Evolutionary conservation across 2,797 vertebrate species (phyloP).

Genomic region (Enteromius treurensis): DNA sequence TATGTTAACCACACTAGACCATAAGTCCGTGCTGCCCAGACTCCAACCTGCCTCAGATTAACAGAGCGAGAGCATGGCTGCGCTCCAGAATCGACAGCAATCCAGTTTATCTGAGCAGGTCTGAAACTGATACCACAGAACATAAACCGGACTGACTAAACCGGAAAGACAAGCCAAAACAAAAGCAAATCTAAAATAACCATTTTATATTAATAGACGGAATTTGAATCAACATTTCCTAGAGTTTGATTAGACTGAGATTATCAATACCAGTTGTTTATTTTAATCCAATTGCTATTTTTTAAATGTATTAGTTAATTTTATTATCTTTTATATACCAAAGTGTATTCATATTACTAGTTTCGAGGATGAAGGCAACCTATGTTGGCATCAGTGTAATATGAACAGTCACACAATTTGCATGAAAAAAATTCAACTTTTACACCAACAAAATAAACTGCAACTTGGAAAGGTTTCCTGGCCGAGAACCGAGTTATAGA

Average conservation of each 20-base stretch:
- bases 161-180: no score
- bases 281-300: not conserved
- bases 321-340: not conserved
- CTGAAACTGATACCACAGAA: not conserved
- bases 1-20: constrained; percentile 15
- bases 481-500: not conserved
- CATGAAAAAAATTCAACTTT: not conserved
- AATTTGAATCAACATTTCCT: no score
- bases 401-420: not conserved
- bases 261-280: not conserved
- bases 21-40: constrained; percentile 1
- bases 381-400: not conserved
- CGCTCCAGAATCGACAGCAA: not conserved
- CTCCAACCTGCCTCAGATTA: constrained; percentile 1
- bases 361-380: not conserved
- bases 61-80: not conserved
- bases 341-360: not conserved
- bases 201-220: no score
- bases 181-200: not conserved
- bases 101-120: constrained; percentile 10
- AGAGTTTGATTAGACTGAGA: not conserved
- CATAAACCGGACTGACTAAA: no score
- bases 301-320: no score
- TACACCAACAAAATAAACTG: not conserved
- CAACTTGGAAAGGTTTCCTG: not conserved